Evolutionary conservation across 1,140 invertebrate species (phyloP), one percentile per base, ranked within the genome.

Genomic region (Lordiphosa clarofinis): DNA sequence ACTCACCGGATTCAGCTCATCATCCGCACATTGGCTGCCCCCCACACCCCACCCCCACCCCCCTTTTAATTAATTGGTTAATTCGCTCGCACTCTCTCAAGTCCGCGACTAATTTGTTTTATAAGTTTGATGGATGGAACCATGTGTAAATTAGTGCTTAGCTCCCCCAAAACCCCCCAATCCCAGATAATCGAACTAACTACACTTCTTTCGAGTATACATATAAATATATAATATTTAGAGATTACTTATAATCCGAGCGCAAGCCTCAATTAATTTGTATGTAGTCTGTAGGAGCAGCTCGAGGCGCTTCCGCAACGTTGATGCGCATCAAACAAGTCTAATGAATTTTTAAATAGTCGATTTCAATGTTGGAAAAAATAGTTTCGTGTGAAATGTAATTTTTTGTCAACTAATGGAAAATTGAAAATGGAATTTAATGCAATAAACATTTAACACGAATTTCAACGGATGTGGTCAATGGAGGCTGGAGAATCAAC

Each of bases 381-480:
- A 64, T 54, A 31, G 28, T 31, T 5, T 31, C 56, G 59, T 66
- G 46, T 57, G 43, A 86, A 84, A 40, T 84, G 78, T 84, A 78
- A 71, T 68, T 60, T 68, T 60, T 47, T 47, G 73, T 31, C 10
- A 68, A 61, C 57, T 70, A 68, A 68, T 68, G 42, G 64, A 68
- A 42, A 53, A 79, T 78, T 84, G 64, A 68, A 42, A 53, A 79
- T 78, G 78, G 78, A 84, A 78, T 64, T 84, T 84, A 50, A 72
- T 73, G 28, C 6, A 86, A 84, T 78, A 84, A 61, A 72, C 42
- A 67, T 73, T 70, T 78, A 78, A 76, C 64, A 74, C 57, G 36
- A 48, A 74, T 31, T 12, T 40, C 31, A 36, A 28, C 3, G 8
- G 6, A 10, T 6, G 9, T 13, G 19, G 21, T 39, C 5, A 9